Conservation (phyloP, 2,113 vertebrate genomes). For the Vombatus ursinus region DNA sequence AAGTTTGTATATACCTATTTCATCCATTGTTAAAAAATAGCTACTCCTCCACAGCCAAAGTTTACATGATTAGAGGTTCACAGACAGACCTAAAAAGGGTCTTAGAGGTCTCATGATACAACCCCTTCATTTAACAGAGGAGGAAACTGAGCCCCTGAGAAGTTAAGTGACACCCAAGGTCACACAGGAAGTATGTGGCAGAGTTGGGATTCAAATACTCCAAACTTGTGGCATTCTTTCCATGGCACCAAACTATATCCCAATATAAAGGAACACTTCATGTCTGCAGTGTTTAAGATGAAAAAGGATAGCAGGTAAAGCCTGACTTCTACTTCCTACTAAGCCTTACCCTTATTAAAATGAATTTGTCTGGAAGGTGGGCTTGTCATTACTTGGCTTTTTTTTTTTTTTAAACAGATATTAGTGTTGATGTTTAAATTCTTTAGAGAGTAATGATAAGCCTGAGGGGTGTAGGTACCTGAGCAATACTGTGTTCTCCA, state of each 20-base stretch:
- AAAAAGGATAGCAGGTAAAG: not conserved
- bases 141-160: not conserved
- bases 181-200: not conserved
- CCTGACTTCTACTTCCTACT: not conserved
- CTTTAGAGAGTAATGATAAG: not conserved
- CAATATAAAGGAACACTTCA: not conserved
- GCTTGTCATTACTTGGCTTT: not conserved
- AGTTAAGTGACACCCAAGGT: conserved; percentile 21
- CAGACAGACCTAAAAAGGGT: not conserved
- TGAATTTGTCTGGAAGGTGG: not conserved
- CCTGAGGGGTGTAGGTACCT: not conserved
- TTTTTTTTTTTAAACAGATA: not conserved
- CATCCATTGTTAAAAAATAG: conserved; percentile 7
- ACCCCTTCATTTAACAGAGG: not conserved
- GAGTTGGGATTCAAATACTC: not conserved
- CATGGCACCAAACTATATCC: not conserved
- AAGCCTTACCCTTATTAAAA: not conserved
- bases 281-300: not conserved
- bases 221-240: not conserved
- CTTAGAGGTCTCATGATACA: not conserved
- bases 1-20: conserved; percentile 42
- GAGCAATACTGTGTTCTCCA: not conserved
- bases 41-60: not conserved
- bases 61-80: not conserved
- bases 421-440: not conserved